Evolutionary conservation across 2,888 invertebrate genomes (phyloP).

Genomic region (Saturnia pavonia): DNA sequence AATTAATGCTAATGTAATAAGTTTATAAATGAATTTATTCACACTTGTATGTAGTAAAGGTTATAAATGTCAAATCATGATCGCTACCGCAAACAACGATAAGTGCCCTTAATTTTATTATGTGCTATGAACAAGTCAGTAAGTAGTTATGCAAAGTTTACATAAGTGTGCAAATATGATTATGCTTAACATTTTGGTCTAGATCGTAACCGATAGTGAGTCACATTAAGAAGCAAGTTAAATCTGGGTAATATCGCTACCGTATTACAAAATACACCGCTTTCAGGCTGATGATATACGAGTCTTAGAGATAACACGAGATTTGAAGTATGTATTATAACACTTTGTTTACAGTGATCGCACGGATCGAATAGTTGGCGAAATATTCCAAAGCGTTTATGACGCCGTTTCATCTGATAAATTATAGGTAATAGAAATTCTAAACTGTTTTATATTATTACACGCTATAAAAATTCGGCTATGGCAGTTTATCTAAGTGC

Average conservation of each 20-base stretch:
- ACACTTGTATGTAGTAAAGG: neutral
- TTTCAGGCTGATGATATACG: conserved; percentile 43
- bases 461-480: conserved; percentile 39
- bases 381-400: conserved; percentile 42
- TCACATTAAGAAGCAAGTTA: conserved; percentile 36
- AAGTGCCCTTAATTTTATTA: conserved; percentile 36
- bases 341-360: conserved; percentile 31
- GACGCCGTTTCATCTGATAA: conserved; percentile 45
- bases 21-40: neutral
- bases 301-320: conserved; percentile 41
- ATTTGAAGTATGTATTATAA: conserved; percentile 41
- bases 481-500: conserved; percentile 55
- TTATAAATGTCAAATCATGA: conserved; percentile 13
- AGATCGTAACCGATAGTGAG: conserved; percentile 40
- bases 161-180: conserved; percentile 33
- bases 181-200: conserved; percentile 35
- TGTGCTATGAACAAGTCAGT: conserved; percentile 30
- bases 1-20: neutral
- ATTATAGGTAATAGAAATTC: conserved; percentile 47
- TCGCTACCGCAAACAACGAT: conserved; percentile 30
- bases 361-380: conserved; percentile 41
- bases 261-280: conserved; percentile 46
- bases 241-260: conserved; percentile 39
- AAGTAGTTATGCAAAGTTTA: conserved; percentile 41
- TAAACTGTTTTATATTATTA: conserved; percentile 45